Evolutionary conservation across 2,113 vertebrate species (phyloP), one percentile per base, ranked within the genome.

Genomic region (Petromus typicus): DNA sequence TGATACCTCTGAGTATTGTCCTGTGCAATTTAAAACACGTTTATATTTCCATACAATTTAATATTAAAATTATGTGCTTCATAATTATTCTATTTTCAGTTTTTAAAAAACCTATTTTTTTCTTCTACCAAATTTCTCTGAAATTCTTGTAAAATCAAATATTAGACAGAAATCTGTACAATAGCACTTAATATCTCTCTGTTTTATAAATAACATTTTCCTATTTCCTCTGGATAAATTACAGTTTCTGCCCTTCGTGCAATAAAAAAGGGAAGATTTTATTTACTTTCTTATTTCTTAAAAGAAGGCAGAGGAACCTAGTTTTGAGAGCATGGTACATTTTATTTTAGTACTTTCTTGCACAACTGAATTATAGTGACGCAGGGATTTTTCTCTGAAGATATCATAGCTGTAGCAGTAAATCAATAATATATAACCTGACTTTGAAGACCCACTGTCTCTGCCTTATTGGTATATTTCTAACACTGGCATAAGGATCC

Each of bases 281-380:
- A 54, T 64, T 75, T 95, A 78, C 83, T 84, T 91, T 90, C 27
- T 45, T 89, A 32, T 79, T 88, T 92, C 61, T 78, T 89, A 56
- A 22, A 80, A 4, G 40, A 83, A 45, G 4, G 40, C 32, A 75
- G 1, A 56, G 17, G 16, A 34, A 20, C 17, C 23, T 71, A 34
- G 45, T 79, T 96, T 94, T 95, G 59, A 89, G 89, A 89, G 67
- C 2, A 20, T 4, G 7, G 17, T 83, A 48, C 12, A 86, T 93
- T 95, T 90, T 94, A 82, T 92, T 91, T 93, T 84, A 82, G 64
- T 73, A 37, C 48, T 94, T 92, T 83, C 73, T 79, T 90, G 32
- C 3, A 75, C n/a, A 78, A 59, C 59, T 87, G 69, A 95, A 85
- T 81, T 94, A 61, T 67, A 91, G 86, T 12, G 66, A 59, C 86